phyloP scores from a whole-genome alignment of 2,113 vertebrate species.

The Alouatta palliata region DNA sequence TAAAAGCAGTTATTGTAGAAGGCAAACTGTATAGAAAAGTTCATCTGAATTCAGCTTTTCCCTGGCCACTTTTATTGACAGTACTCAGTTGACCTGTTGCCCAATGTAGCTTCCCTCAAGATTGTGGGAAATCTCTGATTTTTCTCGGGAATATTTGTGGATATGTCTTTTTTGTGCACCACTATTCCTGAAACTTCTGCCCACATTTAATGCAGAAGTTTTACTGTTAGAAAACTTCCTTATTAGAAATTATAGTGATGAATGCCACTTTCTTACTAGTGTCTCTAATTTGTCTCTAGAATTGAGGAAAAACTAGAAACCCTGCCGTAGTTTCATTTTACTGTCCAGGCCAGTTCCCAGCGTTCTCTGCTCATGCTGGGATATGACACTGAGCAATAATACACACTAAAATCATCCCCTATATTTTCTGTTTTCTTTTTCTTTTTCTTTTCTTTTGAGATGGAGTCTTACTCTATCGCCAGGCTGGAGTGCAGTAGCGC shows the following conservation, averaged over 20 bases:
- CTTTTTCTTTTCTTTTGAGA: too few relatives aligned
- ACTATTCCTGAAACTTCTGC: neutral
- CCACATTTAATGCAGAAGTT: neutral
- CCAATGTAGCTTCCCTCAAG: neutral
- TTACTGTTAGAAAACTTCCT: neutral
- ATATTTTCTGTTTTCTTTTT: neutral
- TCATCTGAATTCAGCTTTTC: neutral
- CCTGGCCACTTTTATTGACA: neutral
- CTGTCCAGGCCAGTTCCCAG: neutral
- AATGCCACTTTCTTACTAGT: too few relatives aligned
- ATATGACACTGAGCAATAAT: neutral
- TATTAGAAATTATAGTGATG: too few relatives aligned
- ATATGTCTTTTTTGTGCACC: neutral
- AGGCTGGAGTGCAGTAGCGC: too few relatives aligned
- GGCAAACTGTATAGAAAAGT: neutral
- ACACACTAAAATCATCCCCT: neutral
- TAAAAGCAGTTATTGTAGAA: conserved; percentile 6
- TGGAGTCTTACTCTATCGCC: too few relatives aligned
- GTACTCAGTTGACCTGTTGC: neutral
- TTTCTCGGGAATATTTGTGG: neutral
- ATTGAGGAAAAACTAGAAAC: neutral
- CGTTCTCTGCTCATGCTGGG: neutral
- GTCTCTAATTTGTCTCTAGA: neutral
- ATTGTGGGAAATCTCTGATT: neutral
- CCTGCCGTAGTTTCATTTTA: neutral